Conservation (phyloP, 2,113 vertebrate genomes). For the Trinectes maculatus region DNA sequence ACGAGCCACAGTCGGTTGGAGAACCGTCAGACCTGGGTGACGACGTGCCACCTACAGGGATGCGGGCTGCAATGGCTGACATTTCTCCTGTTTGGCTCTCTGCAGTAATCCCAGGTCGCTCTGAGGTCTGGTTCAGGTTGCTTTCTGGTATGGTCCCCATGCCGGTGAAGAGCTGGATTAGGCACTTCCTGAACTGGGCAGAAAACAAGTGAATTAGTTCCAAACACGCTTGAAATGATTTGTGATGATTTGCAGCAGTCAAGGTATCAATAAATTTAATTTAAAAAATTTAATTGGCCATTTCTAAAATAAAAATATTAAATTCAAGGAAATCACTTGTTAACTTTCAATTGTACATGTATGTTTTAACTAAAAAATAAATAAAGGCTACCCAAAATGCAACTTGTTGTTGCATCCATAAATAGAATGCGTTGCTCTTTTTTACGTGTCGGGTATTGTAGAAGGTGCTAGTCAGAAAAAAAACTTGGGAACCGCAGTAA, state of each 20-base stretch:
- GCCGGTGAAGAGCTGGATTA: slow-evolving; percentile 85
- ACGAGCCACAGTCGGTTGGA: slow-evolving; percentile 68
- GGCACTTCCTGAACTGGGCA: slow-evolving; percentile 88
- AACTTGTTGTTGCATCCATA: too few relatives aligned
- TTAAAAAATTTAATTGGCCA: too few relatives aligned
- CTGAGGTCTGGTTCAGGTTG: slow-evolving; percentile 75
- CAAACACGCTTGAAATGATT: not conserved
- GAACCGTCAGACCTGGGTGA: slow-evolving; percentile 70
- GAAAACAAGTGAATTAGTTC: slow-evolving; percentile 10
- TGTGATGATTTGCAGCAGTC: not conserved
- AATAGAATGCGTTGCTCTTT: too few relatives aligned
- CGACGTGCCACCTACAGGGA: slow-evolving; percentile 53
- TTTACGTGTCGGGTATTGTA: too few relatives aligned
- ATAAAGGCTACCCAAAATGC: too few relatives aligned
- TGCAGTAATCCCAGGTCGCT: slow-evolving; percentile 66
- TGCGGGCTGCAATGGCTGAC: slow-evolving; percentile 73
- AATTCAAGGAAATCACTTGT: too few relatives aligned
- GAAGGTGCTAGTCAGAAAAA: too few relatives aligned
- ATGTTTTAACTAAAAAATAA: too few relatives aligned
- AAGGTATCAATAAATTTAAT: too few relatives aligned
- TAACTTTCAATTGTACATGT: too few relatives aligned
- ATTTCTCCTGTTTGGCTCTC: slow-evolving; percentile 82
- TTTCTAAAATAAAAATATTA: too few relatives aligned
- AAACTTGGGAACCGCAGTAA: too few relatives aligned
- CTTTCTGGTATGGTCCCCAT: slow-evolving; percentile 53